Evolutionary conservation across 2,797 vertebrate species (phyloP).

Genomic region (Ctenochaetus hawaiiensis): DNA sequence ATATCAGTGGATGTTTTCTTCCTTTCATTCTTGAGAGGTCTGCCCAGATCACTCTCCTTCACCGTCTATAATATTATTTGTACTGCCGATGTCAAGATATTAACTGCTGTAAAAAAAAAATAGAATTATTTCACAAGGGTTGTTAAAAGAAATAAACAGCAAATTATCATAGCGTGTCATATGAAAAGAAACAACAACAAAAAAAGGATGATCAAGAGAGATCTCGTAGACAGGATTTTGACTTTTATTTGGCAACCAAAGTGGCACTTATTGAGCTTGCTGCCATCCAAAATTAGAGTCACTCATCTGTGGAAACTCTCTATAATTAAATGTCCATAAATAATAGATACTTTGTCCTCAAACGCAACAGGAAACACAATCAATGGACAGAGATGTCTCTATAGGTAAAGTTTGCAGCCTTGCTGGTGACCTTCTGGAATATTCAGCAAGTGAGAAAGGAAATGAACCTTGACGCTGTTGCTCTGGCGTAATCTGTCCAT

Average conservation of each 20-base stretch:
- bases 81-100: conserved; percentile 9
- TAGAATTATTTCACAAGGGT: not conserved
- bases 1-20: not conserved
- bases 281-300: not conserved
- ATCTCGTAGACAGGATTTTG: not conserved
- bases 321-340: conserved; percentile 5
- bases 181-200: not conserved
- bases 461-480: conserved; percentile 17
- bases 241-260: conserved; percentile 8
- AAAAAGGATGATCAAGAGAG: not conserved
- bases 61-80: not conserved
- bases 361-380: conserved; percentile 25
- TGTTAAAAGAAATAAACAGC: not conserved
- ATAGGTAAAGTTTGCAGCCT: conserved; percentile 1
- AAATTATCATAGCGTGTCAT: not conserved
- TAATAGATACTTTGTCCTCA: not conserved
- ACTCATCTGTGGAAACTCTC: not conserved
- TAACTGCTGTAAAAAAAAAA: not conserved
- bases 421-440: conserved; percentile 5
- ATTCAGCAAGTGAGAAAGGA: conserved; percentile 23
- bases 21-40: not conserved
- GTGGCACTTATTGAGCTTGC: not conserved
- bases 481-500: conserved; percentile 37
- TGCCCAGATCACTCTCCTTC: not conserved
- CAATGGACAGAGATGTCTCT: conserved; percentile 11